Evolutionary conservation across 2,797 vertebrate species (phyloP), one percentile per base, ranked within the genome.

Genomic region (Thalassophryne amazonica): DNA sequence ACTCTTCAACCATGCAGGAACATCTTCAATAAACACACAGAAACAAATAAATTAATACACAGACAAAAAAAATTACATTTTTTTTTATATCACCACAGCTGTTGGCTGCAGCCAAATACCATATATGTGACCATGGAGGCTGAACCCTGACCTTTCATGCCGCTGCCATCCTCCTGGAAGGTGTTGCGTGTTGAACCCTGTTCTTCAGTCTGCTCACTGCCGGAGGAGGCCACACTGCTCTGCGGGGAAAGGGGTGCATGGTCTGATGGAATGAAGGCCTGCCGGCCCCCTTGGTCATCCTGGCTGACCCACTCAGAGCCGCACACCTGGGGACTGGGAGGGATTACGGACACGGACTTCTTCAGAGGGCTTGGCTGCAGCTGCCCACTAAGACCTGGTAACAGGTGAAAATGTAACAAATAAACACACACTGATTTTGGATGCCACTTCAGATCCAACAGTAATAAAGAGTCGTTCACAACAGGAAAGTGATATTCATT

Each of bases 161-260:
- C 95, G 17, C 95, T 98, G 71, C 95, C 94, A 0, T 97, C 95
- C 80, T 98, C 95, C 73, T 95, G 93, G 81, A 98, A 98, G 53
- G 93, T 94, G 86, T 97, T 97, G 47, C 95, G 92, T 17, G 83
- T 64, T 25, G 90, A 90, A 34, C 89, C 78, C 69, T 92, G 90
- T 19, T 97, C 95, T 76, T 98, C 95, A 0, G 95, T 95, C 88
- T 96, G 94, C 72, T 98, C 95, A 4, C 95, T 97, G 80, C 95
- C 95, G 0, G 95, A 98, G 12, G 95, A 98, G n/a, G 95, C 95
- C 45, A 95, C 93, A 14, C 95, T 97, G 88, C 95, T 96, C 87
- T 97, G 95, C 5, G 95, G 95, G 0, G 95, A 98, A 31, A 98
- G 93, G 13, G 95, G 95, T 0, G 94, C 94, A 1, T 95, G 95